A percentile compares a stretch with the other conserved stretches of the same genome.
These are phyloP conservation scores for Upupa epops DNA, from an alignment of 2,113 vertebrate genomes.

Conservation along the genomic window DNA sequence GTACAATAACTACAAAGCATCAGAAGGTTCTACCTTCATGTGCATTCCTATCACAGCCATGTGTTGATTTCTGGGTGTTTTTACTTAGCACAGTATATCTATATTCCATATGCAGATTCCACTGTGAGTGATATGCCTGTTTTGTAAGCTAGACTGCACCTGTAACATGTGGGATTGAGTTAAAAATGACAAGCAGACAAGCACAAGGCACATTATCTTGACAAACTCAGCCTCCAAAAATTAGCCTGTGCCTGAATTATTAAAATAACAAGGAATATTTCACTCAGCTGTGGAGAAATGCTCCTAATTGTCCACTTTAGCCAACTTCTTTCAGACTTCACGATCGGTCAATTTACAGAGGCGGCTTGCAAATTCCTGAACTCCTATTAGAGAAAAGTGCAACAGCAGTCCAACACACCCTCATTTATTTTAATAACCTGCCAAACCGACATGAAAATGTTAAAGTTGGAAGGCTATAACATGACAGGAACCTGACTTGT, in stretches of 20 bases:
- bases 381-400: slow-evolving; percentile 87
- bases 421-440: slow-evolving; percentile 99
- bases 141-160: slow-evolving; percentile 85
- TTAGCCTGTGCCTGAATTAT: slow-evolving; percentile 96
- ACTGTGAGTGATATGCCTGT: slow-evolving; percentile 77
- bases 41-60: slow-evolving; percentile 21
- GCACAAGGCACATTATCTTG: slow-evolving; percentile 92
- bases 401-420: slow-evolving; percentile 82
- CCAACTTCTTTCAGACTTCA: slow-evolving; percentile 89
- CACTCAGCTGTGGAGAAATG: slow-evolving; percentile 90
- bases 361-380: slow-evolving; percentile 84
- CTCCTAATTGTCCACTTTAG: slow-evolving; percentile 98
- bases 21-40: slow-evolving; percentile 13
- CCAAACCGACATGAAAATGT: slow-evolving; percentile 96
- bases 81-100: slow-evolving; percentile 56
- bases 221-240: slow-evolving; percentile 92
- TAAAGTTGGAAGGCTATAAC: slow-evolving; percentile 88
- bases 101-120: slow-evolving; percentile 80
- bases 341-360: slow-evolving; percentile 88
- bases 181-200: slow-evolving; percentile 95
- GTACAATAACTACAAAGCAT: slow-evolving; percentile 6
- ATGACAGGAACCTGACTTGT: slow-evolving; percentile 92
- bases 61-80: slow-evolving; percentile 61
- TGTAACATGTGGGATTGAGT: slow-evolving; percentile 86
- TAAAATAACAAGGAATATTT: slow-evolving; percentile 99